Evolutionary conservation across 2,797 vertebrate species (phyloP), one percentile per base, ranked within the genome.

Genomic region (Acanthornis magna): DNA sequence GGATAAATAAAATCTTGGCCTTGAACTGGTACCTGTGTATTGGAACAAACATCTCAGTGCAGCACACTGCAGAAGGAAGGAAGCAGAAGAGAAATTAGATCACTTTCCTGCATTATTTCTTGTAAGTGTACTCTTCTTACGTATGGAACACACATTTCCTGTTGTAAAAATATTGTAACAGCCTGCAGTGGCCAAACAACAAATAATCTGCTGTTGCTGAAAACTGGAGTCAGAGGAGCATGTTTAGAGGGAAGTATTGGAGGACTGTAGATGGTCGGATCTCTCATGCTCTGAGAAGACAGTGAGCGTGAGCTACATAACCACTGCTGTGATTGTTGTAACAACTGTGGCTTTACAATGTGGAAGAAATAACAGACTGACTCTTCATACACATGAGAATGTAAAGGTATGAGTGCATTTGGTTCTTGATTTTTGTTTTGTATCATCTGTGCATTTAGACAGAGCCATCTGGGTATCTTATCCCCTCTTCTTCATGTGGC

Each of bases 1-100:
- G 66, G 16, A 21, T 91, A 91, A 89, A 89, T 89, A 89, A 92
- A 92, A 89, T 86, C 79, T 86, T 91, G 91, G 91, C 94, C 92
- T 96, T 94, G 92, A 96, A 91, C 73, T 89, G 67, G 0, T 88
- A n/a, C 75, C 89, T 92, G 19, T 84, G 66, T 82, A 43, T 88
- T 96, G 92, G 91, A 97, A 93, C 87, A 95, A 96, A 88, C 62
- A 84, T 81, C 76, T 89, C 38, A 81, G 22, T 81, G 87, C 66
- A 88, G 62, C 40, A 92, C 29, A 4, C 76, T 94, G 85, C 85
- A 95, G 87, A 86, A 96, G 89, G 93, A 97, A 97, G 93, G 92
- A 96, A 96, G 62, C 73, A 80, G 70, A 84, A 91, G 48, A 96
- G 92, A 88, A 96, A 94, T 91, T 91, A 96, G 96, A 95, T 92